Evolutionary conservation across 2,797 vertebrate genomes (phyloP), one percentile per base, ranked within the genome.

Genomic region (Enteromius anoplus): DNA sequence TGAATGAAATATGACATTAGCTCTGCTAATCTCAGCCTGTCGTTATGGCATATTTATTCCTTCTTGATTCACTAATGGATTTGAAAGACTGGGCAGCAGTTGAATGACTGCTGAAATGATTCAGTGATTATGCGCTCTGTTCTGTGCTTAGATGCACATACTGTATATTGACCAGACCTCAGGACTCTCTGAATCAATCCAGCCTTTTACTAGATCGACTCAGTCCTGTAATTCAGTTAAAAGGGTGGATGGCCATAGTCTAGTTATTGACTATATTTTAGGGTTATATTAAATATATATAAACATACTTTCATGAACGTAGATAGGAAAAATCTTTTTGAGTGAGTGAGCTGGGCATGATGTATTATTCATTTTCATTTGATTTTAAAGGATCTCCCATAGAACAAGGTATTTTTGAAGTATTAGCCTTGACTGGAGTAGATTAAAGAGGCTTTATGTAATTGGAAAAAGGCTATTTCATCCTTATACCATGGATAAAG

Each of bases 61-160:
- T 75, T 78, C 42, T 70, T 69, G 65, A 83, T 87, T 88, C 86
- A 84, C 82, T 91, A 87, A 90, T 89, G 86, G 81, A 87, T 80
- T 87, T 86, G 81, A 90, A 81, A 89, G 86, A 89, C 85, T 84
- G 69, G 78, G 81, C 86, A 72, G 81, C 47, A n/a, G 77, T 58
- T 91, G 85, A 92, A 89, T 37, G 78, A 80, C 58, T 71, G 19
- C 82, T 90, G 84, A 91, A 90, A 90, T 87, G 65, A 82, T 81
- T 85, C 45, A 84, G 51, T 86, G 89, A 91, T 91, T 86, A 84
- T 76, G 53, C 75, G 17, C 82, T 90, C 19, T 62, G 75, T 78
- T 87, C 85, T 82, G 80, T 75, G 9, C 42, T 40, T 77, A 75
- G 73, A 65, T 78, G 45, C 12, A 68, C 42, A 66, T 66, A 9